Base-by-base conservation (phyloP, 92 coral and sea anemone genomes). In the Virgularia gustaviana region DNA sequence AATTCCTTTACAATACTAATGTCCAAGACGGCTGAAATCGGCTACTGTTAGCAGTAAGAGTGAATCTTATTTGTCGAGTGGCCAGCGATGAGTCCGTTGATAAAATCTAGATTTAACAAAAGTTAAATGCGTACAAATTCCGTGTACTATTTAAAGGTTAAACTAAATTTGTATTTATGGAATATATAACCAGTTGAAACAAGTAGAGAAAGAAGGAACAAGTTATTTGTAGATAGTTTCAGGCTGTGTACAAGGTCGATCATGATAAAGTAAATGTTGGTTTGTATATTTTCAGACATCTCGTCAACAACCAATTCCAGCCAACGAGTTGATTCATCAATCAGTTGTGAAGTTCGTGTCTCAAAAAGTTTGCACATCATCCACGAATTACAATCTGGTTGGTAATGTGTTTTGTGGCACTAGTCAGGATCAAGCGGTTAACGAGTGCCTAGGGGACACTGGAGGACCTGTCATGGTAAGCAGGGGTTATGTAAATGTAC, bases 391-490 rank as follows among this genome's bases (percentile, higher is more conserved):
- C 13, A 49, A 49, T 0, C 35, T 68, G 31, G 51, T 33, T 32
- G 57, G 75, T 32, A 68, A 51, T 22, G 75, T 68, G 36, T 68
- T 68, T 29, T 68, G 75, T 51, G 61, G 75, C 27, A 68, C 41
- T 25, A 68, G 75, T 31, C 33, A 68, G 10, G 61, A 68, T 23
- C 61, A 85, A 27, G 64, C 63, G 24, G 85, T 89, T 56, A 78
- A 80, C 62, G 85, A 86, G 7, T 89, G 98, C 53, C 80, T 80
- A 70, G 96, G 96, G 24, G 98, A 92, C 85, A 84, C 88, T 54
- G 96, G 98, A 32, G 78, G 96, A 16, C 98, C 98, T 20, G 74
- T 92, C 13, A 83, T 92, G 88, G 98, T 92, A 70, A 45, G 96
- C 78, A 39, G 6, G 65, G 63, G 22, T 28, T 66, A 39, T 45